A percentile compares a stretch with the other conserved stretches of the same genome.
Conservation (phyloP, 2,888 invertebrate species). For the Spatulosminthurus flaviceps region DNA sequence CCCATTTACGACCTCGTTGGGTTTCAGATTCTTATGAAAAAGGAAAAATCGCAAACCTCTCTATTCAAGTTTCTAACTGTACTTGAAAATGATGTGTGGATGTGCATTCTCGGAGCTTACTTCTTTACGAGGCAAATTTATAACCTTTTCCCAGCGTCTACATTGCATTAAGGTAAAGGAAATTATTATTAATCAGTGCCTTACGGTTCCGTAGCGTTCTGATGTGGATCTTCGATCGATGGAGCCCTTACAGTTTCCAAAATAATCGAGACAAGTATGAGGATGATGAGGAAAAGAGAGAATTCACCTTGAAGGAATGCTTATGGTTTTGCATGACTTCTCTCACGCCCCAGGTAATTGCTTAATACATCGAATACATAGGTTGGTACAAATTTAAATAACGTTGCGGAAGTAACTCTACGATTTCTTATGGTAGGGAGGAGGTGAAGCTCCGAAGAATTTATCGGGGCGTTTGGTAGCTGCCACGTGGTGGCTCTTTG, state of each 20-base stretch:
- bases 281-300: constrained; percentile 91
- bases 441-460: constrained; percentile 96
- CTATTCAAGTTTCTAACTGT: constrained; percentile 97
- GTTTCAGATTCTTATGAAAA: constrained; percentile 77
- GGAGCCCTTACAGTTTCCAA: constrained; percentile 96
- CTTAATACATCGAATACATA: background rate
- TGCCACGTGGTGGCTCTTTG: constrained; percentile 99
- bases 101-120: constrained; percentile 93
- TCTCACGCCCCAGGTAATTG: constrained; percentile 85
- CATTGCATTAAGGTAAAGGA: background rate
- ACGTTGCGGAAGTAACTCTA: too few species aligned
- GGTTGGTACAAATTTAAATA: too few species aligned
- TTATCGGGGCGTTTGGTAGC: constrained; percentile 93
- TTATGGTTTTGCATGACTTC: constrained; percentile 99
- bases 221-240: constrained; percentile 96
- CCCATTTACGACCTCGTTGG: constrained; percentile 98
- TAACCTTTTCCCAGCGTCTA: background rate
- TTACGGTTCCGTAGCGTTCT: constrained; percentile 66
- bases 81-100: constrained; percentile 95
- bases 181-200: background rate
- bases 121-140: constrained; percentile 87
- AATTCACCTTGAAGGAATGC: constrained; percentile 94
- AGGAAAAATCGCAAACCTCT: constrained; percentile 87
- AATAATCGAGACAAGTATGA: constrained; percentile 93
- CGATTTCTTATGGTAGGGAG: too few species aligned